Percentiles rank a stretch among this genome's conserved stretches.
Evolutionary conservation across 1,140 invertebrate genomes (phyloP).

Genomic region (Onthophagus taurus): DNA sequence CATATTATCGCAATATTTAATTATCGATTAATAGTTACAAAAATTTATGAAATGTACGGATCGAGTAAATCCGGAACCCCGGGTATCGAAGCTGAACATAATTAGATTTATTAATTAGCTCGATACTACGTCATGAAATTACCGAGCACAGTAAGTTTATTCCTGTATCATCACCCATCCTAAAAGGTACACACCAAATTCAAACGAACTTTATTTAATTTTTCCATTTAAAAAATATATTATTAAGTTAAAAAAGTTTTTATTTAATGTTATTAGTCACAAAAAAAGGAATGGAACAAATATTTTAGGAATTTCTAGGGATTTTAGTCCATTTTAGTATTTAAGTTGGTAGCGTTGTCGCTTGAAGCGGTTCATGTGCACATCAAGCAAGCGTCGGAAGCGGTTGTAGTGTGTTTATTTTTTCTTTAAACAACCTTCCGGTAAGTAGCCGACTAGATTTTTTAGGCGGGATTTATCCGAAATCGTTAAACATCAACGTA

Average conservation of each 20-base stretch:
- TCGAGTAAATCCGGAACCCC: neutral
- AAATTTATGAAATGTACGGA: neutral
- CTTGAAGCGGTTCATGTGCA: slow-evolving; percentile 30
- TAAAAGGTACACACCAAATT: no score
- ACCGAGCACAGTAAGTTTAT: neutral
- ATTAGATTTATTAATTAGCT: slow-evolving; percentile 1
- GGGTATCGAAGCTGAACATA: neutral
- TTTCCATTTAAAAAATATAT: neutral
- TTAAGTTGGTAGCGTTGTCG: slow-evolving; percentile 28
- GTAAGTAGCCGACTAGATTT: slow-evolving; percentile 9
- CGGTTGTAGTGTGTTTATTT: slow-evolving; percentile 7
- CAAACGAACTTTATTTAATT: neutral
- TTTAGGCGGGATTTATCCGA: neutral
- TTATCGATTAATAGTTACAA: neutral
- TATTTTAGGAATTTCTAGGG: no score
- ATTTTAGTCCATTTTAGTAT: no score
- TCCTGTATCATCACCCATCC: neutral
- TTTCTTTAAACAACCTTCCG: slow-evolving; percentile 10
- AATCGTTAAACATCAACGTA: neutral
- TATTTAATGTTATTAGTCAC: neutral
- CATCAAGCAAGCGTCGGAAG: slow-evolving; percentile 17
- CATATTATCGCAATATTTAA: neutral
- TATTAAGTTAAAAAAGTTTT: neutral
- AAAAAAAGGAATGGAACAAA: no score
- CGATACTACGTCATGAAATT: neutral